Evolutionary conservation across 2,113 vertebrate species (phyloP), one percentile per base, ranked within the genome.

Genomic region (Acanthochromis polyacanthus): DNA sequence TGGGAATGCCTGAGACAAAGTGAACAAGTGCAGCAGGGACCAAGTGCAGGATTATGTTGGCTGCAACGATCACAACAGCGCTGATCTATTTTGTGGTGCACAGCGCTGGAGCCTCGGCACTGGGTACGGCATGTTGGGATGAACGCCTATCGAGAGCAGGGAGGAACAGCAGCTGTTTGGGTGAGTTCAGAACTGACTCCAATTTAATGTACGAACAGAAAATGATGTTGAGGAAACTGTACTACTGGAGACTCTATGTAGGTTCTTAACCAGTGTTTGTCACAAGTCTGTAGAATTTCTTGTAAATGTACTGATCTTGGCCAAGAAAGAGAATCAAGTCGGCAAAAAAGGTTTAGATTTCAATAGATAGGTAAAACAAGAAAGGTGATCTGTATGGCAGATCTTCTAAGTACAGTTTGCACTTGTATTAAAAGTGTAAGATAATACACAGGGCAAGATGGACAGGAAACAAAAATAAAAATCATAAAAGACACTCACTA

Each of bases 1-100:
- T 65, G 87, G 88, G 76, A 91, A 90, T 92, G 93, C 92, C 85
- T 91, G 80, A 93, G 87, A 43, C 57, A 48, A 81, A 89, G 62
- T 90, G 87, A 90, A 55, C 73, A 80, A 66, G 75, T 83, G 89
- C 71, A 60, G 64, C 73, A 30, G 22, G 84, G 56, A 51, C 55
- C 62, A 71, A 63, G 2, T 6, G 60, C 67, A 78, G 85, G 94
- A 96, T 92, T 91, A 96, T 96, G 96, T 93, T 94, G 63, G 82
- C 94, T 45, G 78, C 79, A 63, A 75, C 86, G 73, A 89, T 96
- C 75, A 91, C 91, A 79, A 72, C 87, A n/a, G 81, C 91, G 59
- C 51, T 94, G 89, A 91, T 95, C 77, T 92, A 86, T 76, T 89
- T 92, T 25, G 85, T 81, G 78, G 90, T 92, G 83, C 85, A 89